phyloP scores from a whole-genome alignment of 2,888 invertebrate genomes.

The Griposia aprilina region DNA sequence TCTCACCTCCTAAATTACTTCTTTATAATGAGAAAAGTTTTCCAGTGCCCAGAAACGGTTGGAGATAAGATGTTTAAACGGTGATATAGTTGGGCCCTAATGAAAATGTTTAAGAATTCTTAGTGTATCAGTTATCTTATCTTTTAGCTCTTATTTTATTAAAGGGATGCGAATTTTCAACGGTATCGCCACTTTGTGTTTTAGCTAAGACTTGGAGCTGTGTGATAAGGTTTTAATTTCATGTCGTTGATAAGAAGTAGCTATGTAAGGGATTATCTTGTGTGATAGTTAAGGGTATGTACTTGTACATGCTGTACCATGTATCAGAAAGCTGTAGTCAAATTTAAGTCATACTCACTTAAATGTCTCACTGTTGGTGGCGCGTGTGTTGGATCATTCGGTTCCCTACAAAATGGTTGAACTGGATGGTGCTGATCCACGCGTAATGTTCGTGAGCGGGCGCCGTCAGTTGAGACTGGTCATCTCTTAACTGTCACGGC shows the following conservation, averaged over 20 bases:
- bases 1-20: conserved; percentile 79
- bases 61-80: conserved; percentile 69
- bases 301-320: no score
- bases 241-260: conserved; percentile 26
- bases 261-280: conserved; percentile 7
- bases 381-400: no score
- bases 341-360: no score
- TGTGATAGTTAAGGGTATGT: not conserved
- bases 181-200: conserved; percentile 43
- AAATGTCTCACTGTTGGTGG: no score
- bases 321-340: no score
- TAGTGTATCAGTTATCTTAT: conserved; percentile 58
- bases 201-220: conserved; percentile 23
- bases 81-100: conserved; percentile 67
- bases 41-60: conserved; percentile 59
- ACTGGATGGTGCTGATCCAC: no score
- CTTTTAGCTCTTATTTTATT: conserved; percentile 53
- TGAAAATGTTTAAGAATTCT: conserved; percentile 60
- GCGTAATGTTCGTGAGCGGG: no score
- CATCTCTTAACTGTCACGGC: no score
- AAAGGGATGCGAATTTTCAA: conserved; percentile 49
- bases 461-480: no score
- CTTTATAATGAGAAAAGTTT: conserved; percentile 83
- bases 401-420: no score
- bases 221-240: conserved; percentile 35